These are phyloP conservation scores for Ceraclea dissimilis DNA, from an alignment of 2,888 invertebrate species.

Conservation along the genomic window DNA sequence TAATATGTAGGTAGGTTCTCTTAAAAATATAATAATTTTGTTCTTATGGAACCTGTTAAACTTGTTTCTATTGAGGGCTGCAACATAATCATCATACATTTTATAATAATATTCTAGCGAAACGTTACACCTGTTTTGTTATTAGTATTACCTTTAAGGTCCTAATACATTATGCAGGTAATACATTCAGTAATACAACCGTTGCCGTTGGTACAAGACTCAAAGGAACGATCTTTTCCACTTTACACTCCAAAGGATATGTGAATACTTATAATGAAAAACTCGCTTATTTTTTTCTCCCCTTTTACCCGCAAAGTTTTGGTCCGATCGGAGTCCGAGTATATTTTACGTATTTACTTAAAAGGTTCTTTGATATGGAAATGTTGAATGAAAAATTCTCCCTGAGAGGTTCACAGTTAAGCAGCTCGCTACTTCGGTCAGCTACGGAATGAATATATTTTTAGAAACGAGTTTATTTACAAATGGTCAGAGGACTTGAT, in stretches of 20 bases:
- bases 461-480: conserved; percentile 11
- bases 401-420: not conserved
- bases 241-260: conserved; percentile 14
- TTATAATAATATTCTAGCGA: conserved; percentile 15
- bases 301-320: conserved; percentile 4
- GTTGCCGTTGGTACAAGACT: conserved; percentile 6
- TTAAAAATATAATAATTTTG: not conserved
- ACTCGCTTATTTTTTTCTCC: conserved; percentile 18
- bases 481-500: conserved; percentile 7
- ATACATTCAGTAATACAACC: conserved; percentile 15
- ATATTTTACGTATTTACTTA: conserved; percentile 25
- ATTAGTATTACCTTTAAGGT: conserved; percentile 10
- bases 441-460: conserved; percentile 17
- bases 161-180: conserved; percentile 16
- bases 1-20: no score
- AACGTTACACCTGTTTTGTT: conserved; percentile 16
- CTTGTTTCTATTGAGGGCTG: conserved; percentile 2
- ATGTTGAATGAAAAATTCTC: conserved; percentile 3
- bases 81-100: conserved; percentile 1
- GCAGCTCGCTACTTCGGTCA: conserved; percentile 10
- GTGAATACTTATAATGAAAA: conserved; percentile 22
- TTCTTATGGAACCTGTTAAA: conserved; percentile 8
- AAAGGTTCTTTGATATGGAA: conserved; percentile 25
- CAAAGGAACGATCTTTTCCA: conserved; percentile 23
- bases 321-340: conserved; percentile 18